phyloP scores from a whole-genome alignment of 2,113 vertebrate genomes.

The Melanostigma gelatinosum region DNA sequence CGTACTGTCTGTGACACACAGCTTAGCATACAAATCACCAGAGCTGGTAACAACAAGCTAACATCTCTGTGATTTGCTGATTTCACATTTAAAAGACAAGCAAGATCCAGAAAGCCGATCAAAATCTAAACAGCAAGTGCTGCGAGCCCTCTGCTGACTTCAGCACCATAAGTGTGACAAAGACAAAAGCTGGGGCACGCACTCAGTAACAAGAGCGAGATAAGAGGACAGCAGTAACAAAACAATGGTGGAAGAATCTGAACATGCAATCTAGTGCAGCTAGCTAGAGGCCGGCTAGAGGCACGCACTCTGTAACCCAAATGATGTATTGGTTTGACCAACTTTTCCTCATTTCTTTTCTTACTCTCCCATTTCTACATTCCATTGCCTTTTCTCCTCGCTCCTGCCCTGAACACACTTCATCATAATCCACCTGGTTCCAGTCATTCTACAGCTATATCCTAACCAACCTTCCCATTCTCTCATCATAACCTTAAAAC shows the following conservation, averaged over 20 bases:
- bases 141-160: conserved; percentile 16
- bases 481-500: not conserved
- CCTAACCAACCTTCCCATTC: no score
- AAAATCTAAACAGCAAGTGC: not conserved
- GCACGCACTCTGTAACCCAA: not conserved
- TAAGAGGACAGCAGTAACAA: not conserved
- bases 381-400: not conserved
- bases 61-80: not conserved
- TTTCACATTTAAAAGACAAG: conserved; percentile 19
- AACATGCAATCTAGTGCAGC: no score
- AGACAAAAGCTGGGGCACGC: not conserved
- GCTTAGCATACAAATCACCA: not conserved
- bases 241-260: not conserved
- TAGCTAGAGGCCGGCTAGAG: not conserved
- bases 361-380: not conserved
- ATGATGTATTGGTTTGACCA: not conserved
- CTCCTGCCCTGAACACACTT: not conserved
- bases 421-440: not conserved
- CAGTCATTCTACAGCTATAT: not conserved
- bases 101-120: not conserved
- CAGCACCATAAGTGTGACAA: not conserved
- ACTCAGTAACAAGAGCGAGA: not conserved
- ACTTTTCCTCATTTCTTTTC: not conserved
- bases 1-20: not conserved
- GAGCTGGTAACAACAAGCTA: not conserved